Conservation (phyloP, 2,797 vertebrate species). For the Eulemur albifrons region DNA sequence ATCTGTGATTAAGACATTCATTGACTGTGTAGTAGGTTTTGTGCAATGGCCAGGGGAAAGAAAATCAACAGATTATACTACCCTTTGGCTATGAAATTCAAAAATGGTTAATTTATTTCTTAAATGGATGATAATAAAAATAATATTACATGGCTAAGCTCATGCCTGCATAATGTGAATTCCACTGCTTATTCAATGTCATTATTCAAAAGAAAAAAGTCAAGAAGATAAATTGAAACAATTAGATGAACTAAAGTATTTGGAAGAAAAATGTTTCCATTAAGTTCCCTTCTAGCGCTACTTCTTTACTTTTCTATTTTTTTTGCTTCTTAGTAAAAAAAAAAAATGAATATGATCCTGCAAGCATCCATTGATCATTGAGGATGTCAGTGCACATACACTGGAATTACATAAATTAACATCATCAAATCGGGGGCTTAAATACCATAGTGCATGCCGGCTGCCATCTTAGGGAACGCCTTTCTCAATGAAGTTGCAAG, state of each 20-base stretch:
- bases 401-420: neutral
- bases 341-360: neutral
- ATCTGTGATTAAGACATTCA: conserved; percentile 71
- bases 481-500: neutral
- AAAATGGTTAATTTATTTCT: conserved; percentile 54
- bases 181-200: conserved; percentile 64
- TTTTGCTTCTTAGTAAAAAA: neutral
- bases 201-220: conserved; percentile 61
- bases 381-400: neutral
- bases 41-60: neutral
- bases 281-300: conserved; percentile 48
- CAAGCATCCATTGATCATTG: neutral
- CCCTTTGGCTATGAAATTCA: conserved; percentile 32
- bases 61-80: conserved; percentile 12
- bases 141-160: conserved; percentile 22
- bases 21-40: neutral
- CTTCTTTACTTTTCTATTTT: conserved; percentile 39
- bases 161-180: conserved; percentile 18
- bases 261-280: conserved; percentile 60
- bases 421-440: neutral
- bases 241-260: conserved; percentile 73
- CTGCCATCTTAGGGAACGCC: neutral
- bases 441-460: neutral
- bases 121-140: conserved; percentile 46
- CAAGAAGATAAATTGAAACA: conserved; percentile 75